phyloP scores from a whole-genome alignment of 2,113 vertebrate species.

The Melanostigma gelatinosum region DNA sequence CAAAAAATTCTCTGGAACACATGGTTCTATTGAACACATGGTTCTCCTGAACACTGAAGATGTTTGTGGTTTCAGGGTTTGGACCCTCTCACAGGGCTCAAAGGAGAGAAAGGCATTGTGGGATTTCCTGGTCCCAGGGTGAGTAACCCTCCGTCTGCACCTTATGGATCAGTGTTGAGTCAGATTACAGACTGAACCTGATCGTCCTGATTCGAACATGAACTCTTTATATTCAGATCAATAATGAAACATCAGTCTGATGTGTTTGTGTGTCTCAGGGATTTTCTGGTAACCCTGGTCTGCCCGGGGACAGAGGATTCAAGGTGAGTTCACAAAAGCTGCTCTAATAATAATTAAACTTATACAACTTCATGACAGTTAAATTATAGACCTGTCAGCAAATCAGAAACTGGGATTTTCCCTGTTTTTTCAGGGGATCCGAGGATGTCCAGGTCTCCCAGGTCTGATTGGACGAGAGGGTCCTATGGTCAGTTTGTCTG shows the following conservation, averaged over 20 bases:
- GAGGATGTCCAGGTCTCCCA: constrained; percentile 73
- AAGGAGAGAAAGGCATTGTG: constrained; percentile 80
- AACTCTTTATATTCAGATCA: not conserved
- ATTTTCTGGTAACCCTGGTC: constrained; percentile 74
- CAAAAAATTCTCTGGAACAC: no score
- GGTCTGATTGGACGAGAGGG: constrained; percentile 79
- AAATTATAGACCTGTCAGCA: not conserved
- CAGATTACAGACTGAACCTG: no score
- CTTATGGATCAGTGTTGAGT: not conserved
- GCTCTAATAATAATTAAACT: not conserved
- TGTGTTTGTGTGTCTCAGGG: constrained; percentile 74
- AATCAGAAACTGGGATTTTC: not conserved
- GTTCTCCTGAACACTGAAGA: not conserved
- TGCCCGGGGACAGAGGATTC: constrained; percentile 43
- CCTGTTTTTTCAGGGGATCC: constrained; percentile 61
- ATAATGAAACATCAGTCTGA: not conserved
- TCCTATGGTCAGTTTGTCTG: constrained; percentile 66
- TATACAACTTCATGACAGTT: not conserved
- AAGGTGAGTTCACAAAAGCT: constrained; percentile 53
- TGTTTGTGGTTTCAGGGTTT: constrained; percentile 68
- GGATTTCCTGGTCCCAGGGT: constrained; percentile 78
- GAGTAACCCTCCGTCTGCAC: constrained; percentile 9
- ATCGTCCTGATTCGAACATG: not conserved
- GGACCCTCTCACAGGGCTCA: constrained; percentile 38
- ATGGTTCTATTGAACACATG: no score